A percentile compares a stretch with the other conserved stretches of the same genome.
phyloP scores from a whole-genome alignment of 2,888 invertebrate species.

The Xanthorhoe spadicearia region DNA sequence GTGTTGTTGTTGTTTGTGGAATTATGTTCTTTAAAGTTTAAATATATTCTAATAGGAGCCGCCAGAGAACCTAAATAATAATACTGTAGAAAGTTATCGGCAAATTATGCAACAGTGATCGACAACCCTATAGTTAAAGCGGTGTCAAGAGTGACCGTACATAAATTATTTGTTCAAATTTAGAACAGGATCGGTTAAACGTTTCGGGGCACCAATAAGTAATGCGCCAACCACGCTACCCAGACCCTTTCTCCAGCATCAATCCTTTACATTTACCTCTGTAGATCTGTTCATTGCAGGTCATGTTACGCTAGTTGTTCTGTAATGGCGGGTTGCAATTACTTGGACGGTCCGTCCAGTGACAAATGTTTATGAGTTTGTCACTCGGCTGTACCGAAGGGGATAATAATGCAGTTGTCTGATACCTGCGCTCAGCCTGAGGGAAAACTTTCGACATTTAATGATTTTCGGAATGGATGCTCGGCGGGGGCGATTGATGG shows the following conservation, averaged over 20 bases:
- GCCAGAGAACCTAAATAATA: too few species aligned
- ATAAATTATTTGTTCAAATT: constrained; percentile 84
- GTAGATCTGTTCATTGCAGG: constrained; percentile 41
- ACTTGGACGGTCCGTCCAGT: constrained; percentile 75
- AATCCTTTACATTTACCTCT: constrained; percentile 17
- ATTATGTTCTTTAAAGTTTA: too few species aligned
- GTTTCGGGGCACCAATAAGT: constrained; percentile 83
- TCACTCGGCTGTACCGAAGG: constrained; percentile 70
- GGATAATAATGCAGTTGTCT: constrained; percentile 65
- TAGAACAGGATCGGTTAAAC: constrained; percentile 82
- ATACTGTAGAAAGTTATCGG: neutral
- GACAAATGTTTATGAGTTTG: constrained; percentile 85
- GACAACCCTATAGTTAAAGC: constrained; percentile 62
- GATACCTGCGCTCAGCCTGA: constrained; percentile 53
- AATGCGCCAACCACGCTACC: constrained; percentile 60
- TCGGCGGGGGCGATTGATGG: constrained; percentile 45
- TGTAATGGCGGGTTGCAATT: constrained; percentile 73
- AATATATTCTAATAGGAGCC: too few species aligned
- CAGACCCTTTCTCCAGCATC: constrained; percentile 49
- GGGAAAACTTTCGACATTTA: constrained; percentile 64
- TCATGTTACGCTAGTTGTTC: constrained; percentile 59
- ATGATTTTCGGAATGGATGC: constrained; percentile 66
- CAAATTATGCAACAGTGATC: neutral
- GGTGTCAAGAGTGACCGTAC: constrained; percentile 78
- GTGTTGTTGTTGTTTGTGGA: too few species aligned